Conservation (phyloP, 2,888 invertebrate species). For the Thalpophila matura region DNA sequence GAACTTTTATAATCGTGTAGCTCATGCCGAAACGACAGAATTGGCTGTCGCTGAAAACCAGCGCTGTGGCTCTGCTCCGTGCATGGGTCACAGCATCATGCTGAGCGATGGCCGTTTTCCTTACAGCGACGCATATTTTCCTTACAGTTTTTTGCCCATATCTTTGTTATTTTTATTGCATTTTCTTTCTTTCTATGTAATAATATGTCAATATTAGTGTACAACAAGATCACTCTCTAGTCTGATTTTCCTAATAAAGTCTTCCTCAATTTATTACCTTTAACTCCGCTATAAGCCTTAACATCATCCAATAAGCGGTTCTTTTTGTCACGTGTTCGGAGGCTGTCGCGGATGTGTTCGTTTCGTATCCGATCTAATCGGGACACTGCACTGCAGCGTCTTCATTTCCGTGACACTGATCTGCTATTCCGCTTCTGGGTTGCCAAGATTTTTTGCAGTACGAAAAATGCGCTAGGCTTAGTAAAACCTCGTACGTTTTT, state of each 20-base stretch:
- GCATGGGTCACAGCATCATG: too few relatives aligned
- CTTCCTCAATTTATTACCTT: constrained; percentile 1
- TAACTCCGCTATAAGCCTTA: neutral
- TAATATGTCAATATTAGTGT: too few relatives aligned
- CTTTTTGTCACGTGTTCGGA: constrained; percentile 12
- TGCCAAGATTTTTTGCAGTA: constrained; percentile 28
- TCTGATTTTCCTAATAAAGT: neutral
- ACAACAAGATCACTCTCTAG: neutral
- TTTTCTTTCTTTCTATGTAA: too few relatives aligned
- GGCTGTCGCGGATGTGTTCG: constrained; percentile 8
- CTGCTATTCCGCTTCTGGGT: constrained; percentile 12
- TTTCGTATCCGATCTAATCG: constrained; percentile 37
- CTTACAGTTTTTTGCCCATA: too few relatives aligned
- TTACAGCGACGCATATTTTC: too few relatives aligned
- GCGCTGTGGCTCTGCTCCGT: too few relatives aligned
- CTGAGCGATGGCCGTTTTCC: too few relatives aligned
- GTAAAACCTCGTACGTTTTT: too few relatives aligned
- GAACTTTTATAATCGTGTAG: too few relatives aligned
- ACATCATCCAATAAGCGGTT: constrained; percentile 12
- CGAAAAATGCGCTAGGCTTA: neutral
- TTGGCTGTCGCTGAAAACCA: too few relatives aligned
- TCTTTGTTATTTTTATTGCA: too few relatives aligned
- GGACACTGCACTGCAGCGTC: constrained; percentile 35
- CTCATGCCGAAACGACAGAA: too few relatives aligned
- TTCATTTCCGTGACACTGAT: constrained; percentile 40